Evolutionary conservation across 2,113 vertebrate species (phyloP).

Genomic region (Cricetomys ansorgei): DNA sequence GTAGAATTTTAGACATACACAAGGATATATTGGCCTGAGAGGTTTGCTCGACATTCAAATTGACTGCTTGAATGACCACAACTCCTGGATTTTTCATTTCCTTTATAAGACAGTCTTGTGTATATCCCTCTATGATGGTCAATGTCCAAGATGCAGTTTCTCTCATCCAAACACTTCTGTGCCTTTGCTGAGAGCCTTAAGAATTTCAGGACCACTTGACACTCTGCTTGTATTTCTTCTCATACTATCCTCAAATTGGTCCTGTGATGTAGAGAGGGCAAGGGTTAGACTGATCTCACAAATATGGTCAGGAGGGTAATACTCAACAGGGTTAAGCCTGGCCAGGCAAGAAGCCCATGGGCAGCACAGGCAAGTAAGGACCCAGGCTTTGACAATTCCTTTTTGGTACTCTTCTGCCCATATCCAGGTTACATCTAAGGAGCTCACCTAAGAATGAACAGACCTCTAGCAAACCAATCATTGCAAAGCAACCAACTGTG

Average conservation of each 20-base stretch:
- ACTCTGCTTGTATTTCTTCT: background rate
- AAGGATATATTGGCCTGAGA: background rate
- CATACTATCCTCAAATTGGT: background rate
- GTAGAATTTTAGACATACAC: background rate
- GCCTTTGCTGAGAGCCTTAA: background rate
- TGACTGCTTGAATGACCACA: background rate
- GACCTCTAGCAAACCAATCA: background rate
- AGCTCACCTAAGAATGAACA: background rate
- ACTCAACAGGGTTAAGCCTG: background rate
- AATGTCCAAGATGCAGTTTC: background rate
- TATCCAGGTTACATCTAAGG: background rate
- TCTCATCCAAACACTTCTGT: background rate
- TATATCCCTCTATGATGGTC: background rate
- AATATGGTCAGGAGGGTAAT: background rate
- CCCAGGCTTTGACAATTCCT: background rate
- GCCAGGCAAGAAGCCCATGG: background rate
- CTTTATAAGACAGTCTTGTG: background rate
- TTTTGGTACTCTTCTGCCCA: background rate
- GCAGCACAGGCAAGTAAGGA: background rate
- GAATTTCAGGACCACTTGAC: background rate
- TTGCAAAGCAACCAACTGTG: background rate
- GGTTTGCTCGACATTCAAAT: background rate
- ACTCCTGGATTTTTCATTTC: background rate
- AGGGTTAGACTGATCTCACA: background rate
- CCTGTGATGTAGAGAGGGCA: accelerated